Evolutionary conservation across 2,797 vertebrate species (phyloP).

Genomic region (Danio jaintianensis): DNA sequence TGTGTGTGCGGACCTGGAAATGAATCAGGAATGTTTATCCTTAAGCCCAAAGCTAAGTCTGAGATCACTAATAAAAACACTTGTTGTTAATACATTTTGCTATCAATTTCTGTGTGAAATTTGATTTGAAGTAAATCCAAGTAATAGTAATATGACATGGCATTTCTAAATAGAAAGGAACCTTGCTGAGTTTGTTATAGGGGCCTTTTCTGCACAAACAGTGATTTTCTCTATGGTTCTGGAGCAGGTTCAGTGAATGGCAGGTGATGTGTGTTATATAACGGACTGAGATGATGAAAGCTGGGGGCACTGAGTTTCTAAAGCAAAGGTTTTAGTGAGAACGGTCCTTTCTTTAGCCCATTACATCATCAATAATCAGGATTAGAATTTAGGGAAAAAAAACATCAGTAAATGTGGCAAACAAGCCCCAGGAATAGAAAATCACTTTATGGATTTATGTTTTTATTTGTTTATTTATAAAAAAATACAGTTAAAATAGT

Average conservation of each 20-base stretch:
- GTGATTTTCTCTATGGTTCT: slow-evolving; percentile 5
- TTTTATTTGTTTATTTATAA: neutral
- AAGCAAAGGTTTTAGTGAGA: slow-evolving; percentile 16
- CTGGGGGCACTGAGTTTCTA: neutral
- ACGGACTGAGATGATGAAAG: slow-evolving; percentile 2
- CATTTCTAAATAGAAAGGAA: neutral
- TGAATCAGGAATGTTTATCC: slow-evolving; percentile 73
- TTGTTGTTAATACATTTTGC: too few species aligned
- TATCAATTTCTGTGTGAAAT: too few species aligned
- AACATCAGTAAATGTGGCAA: neutral
- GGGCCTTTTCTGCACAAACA: neutral
- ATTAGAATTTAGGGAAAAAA: neutral
- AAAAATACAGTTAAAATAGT: neutral
- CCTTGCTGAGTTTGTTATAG: neutral
- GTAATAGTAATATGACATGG: neutral
- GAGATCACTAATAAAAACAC: neutral
- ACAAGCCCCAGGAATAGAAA: neutral
- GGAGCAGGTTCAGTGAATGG: neutral
- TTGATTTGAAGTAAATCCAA: neutral
- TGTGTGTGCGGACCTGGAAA: slow-evolving; percentile 72
- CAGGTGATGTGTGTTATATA: neutral
- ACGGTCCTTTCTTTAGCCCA: neutral
- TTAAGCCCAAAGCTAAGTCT: slow-evolving; percentile 54
- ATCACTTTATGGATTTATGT: neutral
- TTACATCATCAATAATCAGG: neutral